Evolutionary conservation across 1,140 invertebrate genomes (phyloP), one percentile per base, ranked within the genome.

Genomic region (Lepidostoma basale): DNA sequence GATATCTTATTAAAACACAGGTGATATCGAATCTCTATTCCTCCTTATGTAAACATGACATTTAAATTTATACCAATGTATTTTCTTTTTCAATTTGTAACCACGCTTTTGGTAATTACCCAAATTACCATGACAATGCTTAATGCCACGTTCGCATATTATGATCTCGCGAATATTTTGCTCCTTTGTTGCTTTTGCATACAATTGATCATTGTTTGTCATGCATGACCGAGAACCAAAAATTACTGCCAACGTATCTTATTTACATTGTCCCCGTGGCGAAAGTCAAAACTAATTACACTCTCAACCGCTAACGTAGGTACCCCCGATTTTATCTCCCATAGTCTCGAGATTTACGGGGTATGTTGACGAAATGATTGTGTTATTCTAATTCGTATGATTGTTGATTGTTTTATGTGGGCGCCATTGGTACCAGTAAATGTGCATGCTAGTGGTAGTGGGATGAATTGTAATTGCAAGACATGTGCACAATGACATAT

Each of bases 231-330:
- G 26, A 54, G 49, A 30, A 54, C 25, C 25, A 26, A 49, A 5
- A 23, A 36, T 49, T 49, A 47, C 22, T 14, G 18, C 49, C n/a
- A n/a, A n/a, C n/a, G n/a, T 28, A 30, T 54, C 49, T 14, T 54
- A 54, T 28, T 54, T 54, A 54, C 49, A 54, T 54, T 54, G 49
- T 54, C 25, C 33, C 33, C 33, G 30, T 28, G 25, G 49, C 20
- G 49, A 54, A 54, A 54, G 49, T 54, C 49, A 26, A 16, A n/a
- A n/a, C n/a, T 28, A 33, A 54, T 54, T 54, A 54, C 33, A 28
- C 49, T 28, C 30, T 28, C 25, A 54, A 20, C 49, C 49, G 26
- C 33, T 54, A 54, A 16, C n/a, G n/a, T n/a, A n/a, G 12, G 25
- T 52, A 52, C 22, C 47, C 47, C n/a, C n/a, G 49, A 54, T n/a